Evolutionary conservation across 2,797 vertebrate species (phyloP).

Genomic region (Heterohyrax brucei): DNA sequence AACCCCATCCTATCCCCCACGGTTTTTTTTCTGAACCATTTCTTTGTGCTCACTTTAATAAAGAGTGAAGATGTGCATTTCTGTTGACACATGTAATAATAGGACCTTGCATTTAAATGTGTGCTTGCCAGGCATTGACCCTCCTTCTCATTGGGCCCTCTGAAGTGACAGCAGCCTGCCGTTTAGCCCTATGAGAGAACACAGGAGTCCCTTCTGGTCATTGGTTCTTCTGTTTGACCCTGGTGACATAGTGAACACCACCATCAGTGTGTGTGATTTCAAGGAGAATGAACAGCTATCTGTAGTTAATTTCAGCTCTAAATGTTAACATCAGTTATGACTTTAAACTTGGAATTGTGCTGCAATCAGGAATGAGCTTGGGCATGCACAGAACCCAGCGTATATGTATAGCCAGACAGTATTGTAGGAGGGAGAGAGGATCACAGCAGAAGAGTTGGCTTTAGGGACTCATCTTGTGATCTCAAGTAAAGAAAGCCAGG

Average conservation of each 20-base stretch:
- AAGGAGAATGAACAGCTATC: neutral
- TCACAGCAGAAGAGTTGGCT: slow-evolving; percentile 15
- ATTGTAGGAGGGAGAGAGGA: neutral
- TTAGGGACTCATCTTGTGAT: neutral
- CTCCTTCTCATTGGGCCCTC: neutral
- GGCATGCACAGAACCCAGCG: neutral
- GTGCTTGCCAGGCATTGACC: neutral
- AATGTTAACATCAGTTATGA: neutral
- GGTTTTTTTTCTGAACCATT: neutral
- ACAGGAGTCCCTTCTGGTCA: neutral
- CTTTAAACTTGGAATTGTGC: neutral
- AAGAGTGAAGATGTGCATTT: neutral
- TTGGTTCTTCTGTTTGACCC: neutral
- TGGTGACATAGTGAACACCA: slow-evolving; percentile 10
- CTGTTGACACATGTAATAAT: neutral
- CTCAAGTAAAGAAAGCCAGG: slow-evolving; percentile 9
- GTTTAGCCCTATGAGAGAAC: neutral
- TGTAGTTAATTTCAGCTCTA: neutral
- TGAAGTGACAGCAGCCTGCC: too few relatives aligned
- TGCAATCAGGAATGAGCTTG: slow-evolving; percentile 33
- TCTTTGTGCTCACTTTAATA: neutral
- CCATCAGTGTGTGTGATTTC: slow-evolving; percentile 21
- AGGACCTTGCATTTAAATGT: neutral
- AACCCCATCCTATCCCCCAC: neutral
- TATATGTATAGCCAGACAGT: neutral